Conservation (phyloP, 2,113 vertebrate genomes). For the Mus spicilegus region DNA sequence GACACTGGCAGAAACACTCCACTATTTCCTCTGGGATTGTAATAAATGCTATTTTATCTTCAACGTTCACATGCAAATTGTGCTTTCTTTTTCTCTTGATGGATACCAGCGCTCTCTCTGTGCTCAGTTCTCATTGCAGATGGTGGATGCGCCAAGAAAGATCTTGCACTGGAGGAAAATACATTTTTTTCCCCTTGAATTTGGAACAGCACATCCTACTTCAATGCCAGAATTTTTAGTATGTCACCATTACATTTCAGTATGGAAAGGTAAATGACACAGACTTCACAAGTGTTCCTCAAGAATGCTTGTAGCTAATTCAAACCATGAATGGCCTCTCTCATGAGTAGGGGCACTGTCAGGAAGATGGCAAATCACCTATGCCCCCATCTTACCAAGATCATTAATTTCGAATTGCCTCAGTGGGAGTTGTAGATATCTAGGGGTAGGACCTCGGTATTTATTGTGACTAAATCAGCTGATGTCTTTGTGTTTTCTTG, state of each 20-base stretch:
- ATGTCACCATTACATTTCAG: background rate
- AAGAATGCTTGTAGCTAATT: conserved; percentile 46
- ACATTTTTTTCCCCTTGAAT: background rate
- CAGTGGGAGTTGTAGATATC: background rate
- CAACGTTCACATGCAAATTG: background rate
- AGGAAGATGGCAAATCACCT: background rate
- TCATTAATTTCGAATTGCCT: conserved; percentile 3
- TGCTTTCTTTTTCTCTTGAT: background rate
- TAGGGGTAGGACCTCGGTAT: background rate
- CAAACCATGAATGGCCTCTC: conserved; percentile 39
- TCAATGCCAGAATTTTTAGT: background rate
- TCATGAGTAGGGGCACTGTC: too few species aligned
- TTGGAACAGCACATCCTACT: background rate
- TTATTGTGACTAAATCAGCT: background rate
- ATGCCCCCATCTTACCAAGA: background rate
- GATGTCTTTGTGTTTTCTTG: background rate
- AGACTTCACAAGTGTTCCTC: background rate
- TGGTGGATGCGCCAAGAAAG: background rate
- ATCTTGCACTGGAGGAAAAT: background rate
- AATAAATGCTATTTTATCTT: background rate
- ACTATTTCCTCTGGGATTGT: background rate
- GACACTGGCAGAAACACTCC: background rate
- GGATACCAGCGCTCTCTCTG: background rate
- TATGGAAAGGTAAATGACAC: conserved; percentile 49
- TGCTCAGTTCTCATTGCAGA: background rate